Percentiles rank a stretch among this genome's conserved stretches.
Conservation (phyloP, 1,140 invertebrate genomes). For the Ladona fulva region DNA sequence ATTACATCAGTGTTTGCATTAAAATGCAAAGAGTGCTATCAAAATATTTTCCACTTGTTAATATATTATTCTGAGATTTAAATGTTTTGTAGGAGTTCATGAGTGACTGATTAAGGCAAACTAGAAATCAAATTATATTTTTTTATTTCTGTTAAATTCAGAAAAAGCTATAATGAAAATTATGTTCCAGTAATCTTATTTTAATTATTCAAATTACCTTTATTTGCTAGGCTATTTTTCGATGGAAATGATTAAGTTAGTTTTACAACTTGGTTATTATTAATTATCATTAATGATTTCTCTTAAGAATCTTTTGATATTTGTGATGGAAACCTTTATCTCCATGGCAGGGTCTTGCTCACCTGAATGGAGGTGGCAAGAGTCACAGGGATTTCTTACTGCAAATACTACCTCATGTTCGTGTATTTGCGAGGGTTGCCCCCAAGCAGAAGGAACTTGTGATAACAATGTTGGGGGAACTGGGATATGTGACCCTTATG, state of each 20-base stretch:
- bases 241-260: background rate
- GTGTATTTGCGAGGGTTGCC: conserved; percentile 86
- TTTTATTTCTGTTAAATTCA: too few species aligned
- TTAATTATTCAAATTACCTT: too few species aligned
- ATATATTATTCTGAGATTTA: too few species aligned
- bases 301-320: conserved; percentile 40
- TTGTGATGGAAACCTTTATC: conserved; percentile 54
- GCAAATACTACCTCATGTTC: conserved; percentile 71
- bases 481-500: conserved; percentile 92
- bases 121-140: too few species aligned
- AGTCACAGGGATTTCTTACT: conserved; percentile 54
- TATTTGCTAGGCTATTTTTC: background rate
- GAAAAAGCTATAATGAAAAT: too few species aligned
- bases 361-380: conserved; percentile 45
- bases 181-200: too few species aligned
- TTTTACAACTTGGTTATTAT: conserved; percentile 22
- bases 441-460: conserved; percentile 97
- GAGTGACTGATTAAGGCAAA: too few species aligned
- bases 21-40: too few species aligned
- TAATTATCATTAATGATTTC: conserved; percentile 20
- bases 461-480: conserved; percentile 75
- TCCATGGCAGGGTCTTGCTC: conserved; percentile 53
- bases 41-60: too few species aligned
- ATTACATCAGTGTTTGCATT: too few species aligned
- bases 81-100: too few species aligned